phyloP scores from a whole-genome alignment of 2,888 invertebrate genomes.

The Melinaea menophilus region DNA sequence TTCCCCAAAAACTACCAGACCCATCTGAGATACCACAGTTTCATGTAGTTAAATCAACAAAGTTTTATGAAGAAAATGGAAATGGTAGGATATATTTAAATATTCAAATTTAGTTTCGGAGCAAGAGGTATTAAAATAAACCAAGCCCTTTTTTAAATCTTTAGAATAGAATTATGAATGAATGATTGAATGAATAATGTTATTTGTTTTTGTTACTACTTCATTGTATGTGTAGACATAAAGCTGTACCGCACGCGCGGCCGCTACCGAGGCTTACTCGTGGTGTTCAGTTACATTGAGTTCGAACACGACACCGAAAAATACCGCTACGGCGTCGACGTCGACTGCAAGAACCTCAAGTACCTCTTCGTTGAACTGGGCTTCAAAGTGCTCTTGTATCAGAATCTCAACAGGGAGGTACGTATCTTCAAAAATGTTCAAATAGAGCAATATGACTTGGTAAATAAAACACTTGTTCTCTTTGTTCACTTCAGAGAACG shows the following conservation, averaged over 20 bases:
- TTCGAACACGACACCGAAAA: constrained; percentile 61
- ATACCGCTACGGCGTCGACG: constrained; percentile 77
- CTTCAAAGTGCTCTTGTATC: constrained; percentile 65
- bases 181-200: too few species aligned
- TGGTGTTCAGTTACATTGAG: constrained; percentile 80
- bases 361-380: constrained; percentile 80
- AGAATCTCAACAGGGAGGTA: constrained; percentile 64
- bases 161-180: too few species aligned
- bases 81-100: constrained; percentile 38
- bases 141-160: too few species aligned
- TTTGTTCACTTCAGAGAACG: constrained; percentile 45
- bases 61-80: constrained; percentile 49
- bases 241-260: constrained; percentile 75
- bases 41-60: constrained; percentile 52
- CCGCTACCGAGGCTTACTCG: constrained; percentile 75
- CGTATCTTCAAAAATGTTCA: constrained; percentile 20
- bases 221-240: constrained; percentile 44
- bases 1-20: constrained; percentile 17
- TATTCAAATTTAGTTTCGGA: too few species aligned
- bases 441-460: neutral
- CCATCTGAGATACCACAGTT: constrained; percentile 41
- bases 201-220: neutral
- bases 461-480: neutral
- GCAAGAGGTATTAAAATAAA: too few species aligned
- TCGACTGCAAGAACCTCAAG: constrained; percentile 77